Evolutionary conservation across 2,797 vertebrate species (phyloP), one percentile per base, ranked within the genome.

Genomic region (Macrochelys suwanniensis): DNA sequence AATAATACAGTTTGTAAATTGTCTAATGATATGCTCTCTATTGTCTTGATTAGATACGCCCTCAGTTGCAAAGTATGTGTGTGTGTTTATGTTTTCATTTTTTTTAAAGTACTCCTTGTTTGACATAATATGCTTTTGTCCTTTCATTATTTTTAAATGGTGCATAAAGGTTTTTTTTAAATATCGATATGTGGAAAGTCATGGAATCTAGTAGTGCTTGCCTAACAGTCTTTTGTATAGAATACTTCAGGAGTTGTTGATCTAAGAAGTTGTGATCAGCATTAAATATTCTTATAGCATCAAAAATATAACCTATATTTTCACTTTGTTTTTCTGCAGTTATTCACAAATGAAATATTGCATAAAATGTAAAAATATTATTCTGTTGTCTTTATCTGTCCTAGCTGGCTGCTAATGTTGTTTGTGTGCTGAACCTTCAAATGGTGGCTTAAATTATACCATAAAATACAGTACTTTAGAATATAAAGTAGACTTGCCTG

Each of bases 1-100:
- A 90, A 96, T 95, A 93, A 96, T 96, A 90, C 88, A 90, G 97
- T 97, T 97, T 97, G 74, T 88, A 96, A 97, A 96, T 97, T 93
- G 79, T 95, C 82, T 96, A 96, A 96, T 98, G 88, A 87, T 94
- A 84, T 90, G 49, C 49, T 95, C 57, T 95, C 25, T 88, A 82
- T 91, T 92, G 94, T 95, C 91, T 97, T 98, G 93, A 97, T 97
- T 97, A 97, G 57, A 89, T 89, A 77, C 15, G 19, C n/a, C 37
- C 90, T 90, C 42, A 94, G 87, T 92, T 89, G 83, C 85, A 93
- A 90, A 96, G 37, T 92, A 5, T 9, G 17, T 57, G 94, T 89
- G 90, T 92, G 49, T 50, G 11, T 7, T 47, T 47, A 47, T 50
- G 68, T 92, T 89, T 95, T 91, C 79, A 80, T 87, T 25, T 5